Percentiles rank a stretch among this genome's conserved stretches.
Evolutionary conservation across 2,113 vertebrate genomes (phyloP).

Genomic region (Ceyx melanurus): DNA sequence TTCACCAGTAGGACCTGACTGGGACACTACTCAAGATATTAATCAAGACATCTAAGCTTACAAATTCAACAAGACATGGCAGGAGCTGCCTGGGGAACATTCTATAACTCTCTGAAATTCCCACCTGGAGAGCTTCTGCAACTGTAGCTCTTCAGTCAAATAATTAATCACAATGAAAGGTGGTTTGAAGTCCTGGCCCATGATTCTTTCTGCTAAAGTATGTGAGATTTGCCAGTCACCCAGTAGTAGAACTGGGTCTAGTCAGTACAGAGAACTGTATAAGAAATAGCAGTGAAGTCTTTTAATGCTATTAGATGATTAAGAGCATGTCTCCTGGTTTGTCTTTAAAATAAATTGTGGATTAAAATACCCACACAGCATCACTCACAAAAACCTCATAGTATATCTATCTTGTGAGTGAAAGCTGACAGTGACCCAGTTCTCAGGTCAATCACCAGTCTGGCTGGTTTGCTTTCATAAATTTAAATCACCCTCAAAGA

Average conservation of each 20-base stretch:
- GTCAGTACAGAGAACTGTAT: neutral
- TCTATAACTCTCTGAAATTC: constrained; percentile 3
- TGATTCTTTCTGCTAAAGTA: neutral
- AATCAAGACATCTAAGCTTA: constrained; percentile 18
- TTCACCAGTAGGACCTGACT: neutral
- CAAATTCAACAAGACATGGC: neutral
- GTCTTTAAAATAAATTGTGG: neutral
- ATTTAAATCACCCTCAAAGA: neutral
- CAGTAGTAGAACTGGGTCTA: neutral
- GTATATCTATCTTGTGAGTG: neutral
- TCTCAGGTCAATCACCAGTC: neutral
- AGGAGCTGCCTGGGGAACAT: neutral
- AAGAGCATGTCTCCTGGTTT: neutral
- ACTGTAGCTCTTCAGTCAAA: neutral
- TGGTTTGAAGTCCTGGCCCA: neutral
- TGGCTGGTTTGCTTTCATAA: neutral
- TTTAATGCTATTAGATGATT: neutral
- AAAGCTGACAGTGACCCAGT: neutral
- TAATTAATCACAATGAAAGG: neutral
- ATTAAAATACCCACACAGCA: neutral
- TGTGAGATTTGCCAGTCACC: neutral
- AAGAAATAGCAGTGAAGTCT: neutral
- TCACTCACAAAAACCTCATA: neutral
- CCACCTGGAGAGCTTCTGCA: neutral
- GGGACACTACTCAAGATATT: neutral